These are phyloP conservation scores for Lamproptera curius DNA, from an alignment of 2,888 invertebrate species.

Conservation along the genomic window DNA sequence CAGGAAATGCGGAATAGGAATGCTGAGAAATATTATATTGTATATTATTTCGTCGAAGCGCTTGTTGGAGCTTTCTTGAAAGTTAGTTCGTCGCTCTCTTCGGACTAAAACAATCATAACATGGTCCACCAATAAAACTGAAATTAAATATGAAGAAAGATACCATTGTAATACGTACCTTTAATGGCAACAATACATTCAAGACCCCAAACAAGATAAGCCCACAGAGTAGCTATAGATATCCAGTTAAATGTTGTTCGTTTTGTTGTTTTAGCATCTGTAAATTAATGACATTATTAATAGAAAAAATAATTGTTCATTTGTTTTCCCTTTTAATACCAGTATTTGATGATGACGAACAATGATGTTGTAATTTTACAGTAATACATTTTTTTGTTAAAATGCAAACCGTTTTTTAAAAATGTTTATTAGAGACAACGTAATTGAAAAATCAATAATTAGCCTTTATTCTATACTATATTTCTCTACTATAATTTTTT, in stretches of 20 bases:
- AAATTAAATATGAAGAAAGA: too few relatives aligned
- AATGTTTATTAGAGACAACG: too few relatives aligned
- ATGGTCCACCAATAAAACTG: too few relatives aligned
- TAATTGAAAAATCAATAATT: too few relatives aligned
- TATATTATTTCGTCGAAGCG: conserved; percentile 87
- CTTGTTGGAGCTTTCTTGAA: conserved; percentile 78
- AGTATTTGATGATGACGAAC: too few relatives aligned
- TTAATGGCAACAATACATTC: conserved; percentile 79
- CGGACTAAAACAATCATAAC: conserved; percentile 60
- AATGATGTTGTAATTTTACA: too few relatives aligned
- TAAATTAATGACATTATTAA: conserved; percentile 3
- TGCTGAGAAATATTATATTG: conserved; percentile 84
- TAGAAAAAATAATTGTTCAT: too few relatives aligned
- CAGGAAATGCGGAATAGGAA: conserved; percentile 84
- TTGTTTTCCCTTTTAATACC: too few relatives aligned
- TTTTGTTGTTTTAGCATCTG: conserved; percentile 57
- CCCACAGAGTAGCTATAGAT: conserved; percentile 83
- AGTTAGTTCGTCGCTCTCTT: conserved; percentile 72
- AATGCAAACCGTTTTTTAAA: too few relatives aligned
- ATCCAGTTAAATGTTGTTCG: conserved; percentile 81
- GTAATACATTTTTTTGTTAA: too few relatives aligned
- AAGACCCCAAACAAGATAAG: conserved; percentile 79
- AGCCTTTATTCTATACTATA: too few relatives aligned
- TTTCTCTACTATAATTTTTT: too few relatives aligned
- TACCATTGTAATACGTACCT: conserved; percentile 30